Conservation (phyloP, 2,888 invertebrate species). For the Zele albiditarsus region DNA sequence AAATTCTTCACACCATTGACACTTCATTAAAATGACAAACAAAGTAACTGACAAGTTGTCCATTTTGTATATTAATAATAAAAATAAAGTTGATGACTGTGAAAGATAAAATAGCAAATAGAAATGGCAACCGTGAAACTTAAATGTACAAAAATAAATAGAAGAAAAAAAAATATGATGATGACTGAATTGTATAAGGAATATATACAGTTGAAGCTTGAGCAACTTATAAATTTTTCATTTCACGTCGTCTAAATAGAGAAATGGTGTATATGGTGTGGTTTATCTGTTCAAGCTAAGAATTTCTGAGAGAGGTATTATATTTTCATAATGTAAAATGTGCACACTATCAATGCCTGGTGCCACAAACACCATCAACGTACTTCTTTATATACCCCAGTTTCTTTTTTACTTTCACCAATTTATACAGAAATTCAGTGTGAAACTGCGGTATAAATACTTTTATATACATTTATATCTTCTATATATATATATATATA, state of each 20-base stretch:
- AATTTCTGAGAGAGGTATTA: constrained; percentile 31
- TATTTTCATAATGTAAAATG: constrained; percentile 34
- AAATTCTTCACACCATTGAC: no score
- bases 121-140: neutral
- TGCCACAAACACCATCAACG: neutral
- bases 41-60: no score
- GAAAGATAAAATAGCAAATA: neutral
- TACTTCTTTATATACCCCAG: neutral
- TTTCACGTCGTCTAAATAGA: constrained; percentile 38
- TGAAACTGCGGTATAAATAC: no score
- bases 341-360: constrained; percentile 4
- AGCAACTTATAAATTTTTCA: constrained; percentile 38
- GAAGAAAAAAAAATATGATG: constrained; percentile 14
- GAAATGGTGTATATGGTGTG: constrained; percentile 42
- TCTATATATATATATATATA: neutral
- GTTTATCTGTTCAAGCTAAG: constrained; percentile 18
- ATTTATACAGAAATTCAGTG: neutral
- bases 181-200: constrained; percentile 23
- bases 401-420: neutral
- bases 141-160: neutral
- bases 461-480: no score
- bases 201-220: constrained; percentile 31
- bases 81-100: neutral
- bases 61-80: no score
- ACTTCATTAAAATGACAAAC: no score